Conservation (phyloP, 2,113 vertebrate species). For the human region GRCh38 chr9:75984501-75985000, state of each 20-base stretch:
- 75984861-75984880: background rate
- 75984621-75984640: background rate
- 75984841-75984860: background rate
- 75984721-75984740: background rate
- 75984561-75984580: background rate
- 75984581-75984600: background rate
- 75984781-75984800: background rate
- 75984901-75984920: background rate
- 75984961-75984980: background rate
- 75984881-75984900: background rate
- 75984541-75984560: background rate
- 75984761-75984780: background rate
- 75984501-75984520: background rate
- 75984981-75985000: constrained; percentile 2
- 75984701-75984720: background rate
- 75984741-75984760: background rate
- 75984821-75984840: background rate
- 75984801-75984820: constrained; percentile 16
- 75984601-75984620: background rate
- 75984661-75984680: background rate
- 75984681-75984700: constrained; percentile 15
- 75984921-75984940: constrained; percentile 32
- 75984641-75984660: constrained; percentile 1
- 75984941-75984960: constrained; percentile 20
- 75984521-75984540: background rate